phyloP scores from a whole-genome alignment of 2,113 vertebrate genomes.

The Zosterops hypoxanthus region DNA sequence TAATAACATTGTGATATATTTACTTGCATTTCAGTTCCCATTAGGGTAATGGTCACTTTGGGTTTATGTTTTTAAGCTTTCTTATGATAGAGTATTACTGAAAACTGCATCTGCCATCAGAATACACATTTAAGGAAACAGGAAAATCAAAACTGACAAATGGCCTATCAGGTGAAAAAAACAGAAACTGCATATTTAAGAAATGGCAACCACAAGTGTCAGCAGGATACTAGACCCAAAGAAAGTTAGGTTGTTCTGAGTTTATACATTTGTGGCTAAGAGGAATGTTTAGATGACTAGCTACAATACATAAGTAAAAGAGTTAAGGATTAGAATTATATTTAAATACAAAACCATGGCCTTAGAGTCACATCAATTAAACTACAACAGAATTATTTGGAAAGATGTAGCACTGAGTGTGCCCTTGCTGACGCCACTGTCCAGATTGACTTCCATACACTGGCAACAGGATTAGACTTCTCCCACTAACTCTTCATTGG shows the following conservation, averaged over 20 bases:
- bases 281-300: background rate
- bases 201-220: background rate
- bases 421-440: background rate
- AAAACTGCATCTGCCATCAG: background rate
- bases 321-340: background rate
- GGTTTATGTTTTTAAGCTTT: background rate
- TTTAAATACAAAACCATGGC: background rate
- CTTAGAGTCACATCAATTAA: background rate
- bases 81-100: background rate
- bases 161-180: background rate
- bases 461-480: background rate
- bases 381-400: background rate
- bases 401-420: background rate
- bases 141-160: background rate
- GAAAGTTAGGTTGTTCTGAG: background rate
- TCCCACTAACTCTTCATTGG: background rate
- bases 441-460: background rate
- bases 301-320: background rate
- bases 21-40: background rate
- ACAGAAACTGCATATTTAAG: background rate
- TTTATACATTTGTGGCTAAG: background rate
- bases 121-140: background rate
- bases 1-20: background rate
- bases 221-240: background rate
- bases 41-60: background rate